Percentiles rank a stretch among this genome's conserved stretches.
Conservation (phyloP, 2,888 invertebrate genomes). For the Stenichneumon culpator region DNA sequence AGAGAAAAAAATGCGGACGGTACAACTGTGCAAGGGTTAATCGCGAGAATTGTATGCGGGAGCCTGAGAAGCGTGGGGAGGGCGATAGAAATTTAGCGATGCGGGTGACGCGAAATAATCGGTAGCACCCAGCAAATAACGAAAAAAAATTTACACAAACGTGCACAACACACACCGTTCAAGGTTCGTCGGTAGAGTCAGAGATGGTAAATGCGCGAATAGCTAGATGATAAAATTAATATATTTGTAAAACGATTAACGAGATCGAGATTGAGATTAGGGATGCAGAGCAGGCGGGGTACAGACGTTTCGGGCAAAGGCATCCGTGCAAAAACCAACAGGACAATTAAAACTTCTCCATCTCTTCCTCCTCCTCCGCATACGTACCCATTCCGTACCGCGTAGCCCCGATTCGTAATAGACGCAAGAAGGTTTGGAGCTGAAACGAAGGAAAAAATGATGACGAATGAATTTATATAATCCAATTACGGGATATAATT, state of each 20-base stretch:
- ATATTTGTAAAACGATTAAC: conserved; percentile 74
- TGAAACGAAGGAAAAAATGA: conserved; percentile 41
- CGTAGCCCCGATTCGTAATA: conserved; percentile 51
- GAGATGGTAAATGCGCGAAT: conserved; percentile 72
- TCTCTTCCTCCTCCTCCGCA: conserved; percentile 69
- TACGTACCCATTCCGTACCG: conserved; percentile 61
- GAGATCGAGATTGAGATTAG: conserved; percentile 48
- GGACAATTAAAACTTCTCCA: conserved; percentile 55
- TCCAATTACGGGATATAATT: conserved; percentile 9
- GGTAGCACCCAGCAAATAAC: conserved; percentile 16
- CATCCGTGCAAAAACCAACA: conserved; percentile 24
- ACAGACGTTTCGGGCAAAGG: conserved; percentile 46
- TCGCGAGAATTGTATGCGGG: conserved; percentile 50
- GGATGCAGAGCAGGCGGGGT: conserved; percentile 27
- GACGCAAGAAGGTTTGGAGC: conserved; percentile 22
- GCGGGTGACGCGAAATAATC: conserved; percentile 13
- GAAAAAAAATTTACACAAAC: conserved; percentile 10
- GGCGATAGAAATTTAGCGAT: conserved; percentile 15
- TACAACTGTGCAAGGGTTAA: conserved; percentile 25
- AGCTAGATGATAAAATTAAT: conserved; percentile 82
- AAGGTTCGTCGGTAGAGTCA: conserved; percentile 45
- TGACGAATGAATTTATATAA: conserved; percentile 44
- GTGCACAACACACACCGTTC: conserved; percentile 45
- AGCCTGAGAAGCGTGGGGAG: conserved; percentile 55
- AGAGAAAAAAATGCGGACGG: conserved; percentile 4